Evolutionary conservation across 2,797 vertebrate genomes (phyloP), one percentile per base, ranked within the genome.

Genomic region (Synanceia verrucosa): DNA sequence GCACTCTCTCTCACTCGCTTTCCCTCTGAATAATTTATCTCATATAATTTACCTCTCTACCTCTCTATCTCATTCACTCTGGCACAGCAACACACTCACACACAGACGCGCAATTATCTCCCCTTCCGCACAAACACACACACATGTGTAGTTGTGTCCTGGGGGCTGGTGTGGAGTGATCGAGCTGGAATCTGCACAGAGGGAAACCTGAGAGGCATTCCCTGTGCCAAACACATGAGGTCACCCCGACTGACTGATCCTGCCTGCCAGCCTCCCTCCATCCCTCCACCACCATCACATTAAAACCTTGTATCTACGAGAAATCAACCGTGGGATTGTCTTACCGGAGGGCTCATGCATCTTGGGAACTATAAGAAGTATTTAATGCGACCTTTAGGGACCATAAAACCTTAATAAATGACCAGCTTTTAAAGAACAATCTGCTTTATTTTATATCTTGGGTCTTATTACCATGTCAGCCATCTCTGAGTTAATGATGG

Each of bases 141-240:
- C n/a, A 75, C 19, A 41, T 55, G 47, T 66, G 63, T 79, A 84
- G 65, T 69, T 70, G 43, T 41, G 83, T 86, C 82, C 77, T 65
- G 78, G 83, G 83, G 81, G 82, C 82, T 85, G 79, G 79, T 89
- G 87, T 80, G 68, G 84, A 84, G 87, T 77, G 79, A 86, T 82
- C 78, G 61, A 76, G 83, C 85, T 88, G 86, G 91, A 94, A 90
- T 92, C 92, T 87, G 87, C 88, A 84, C 86, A 74, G 69, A 84
- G 84, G 86, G 91, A 92, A 94, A 93, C 90, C 89, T 90, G 92
- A 94, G 93, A 90, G 88, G 84, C 84, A 62, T 90, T 86, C 80
- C 70, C 84, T 83, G 80, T 89, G 90, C 92, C 92, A 93, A 91
- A 91, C 87, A 84, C 88, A 93, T 93, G 91, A 93, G 90, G 92